Percentiles rank a stretch among this genome's conserved stretches.
Evolutionary conservation across 2,113 vertebrate species (phyloP).

Genomic region (Takifugu flavidus): DNA sequence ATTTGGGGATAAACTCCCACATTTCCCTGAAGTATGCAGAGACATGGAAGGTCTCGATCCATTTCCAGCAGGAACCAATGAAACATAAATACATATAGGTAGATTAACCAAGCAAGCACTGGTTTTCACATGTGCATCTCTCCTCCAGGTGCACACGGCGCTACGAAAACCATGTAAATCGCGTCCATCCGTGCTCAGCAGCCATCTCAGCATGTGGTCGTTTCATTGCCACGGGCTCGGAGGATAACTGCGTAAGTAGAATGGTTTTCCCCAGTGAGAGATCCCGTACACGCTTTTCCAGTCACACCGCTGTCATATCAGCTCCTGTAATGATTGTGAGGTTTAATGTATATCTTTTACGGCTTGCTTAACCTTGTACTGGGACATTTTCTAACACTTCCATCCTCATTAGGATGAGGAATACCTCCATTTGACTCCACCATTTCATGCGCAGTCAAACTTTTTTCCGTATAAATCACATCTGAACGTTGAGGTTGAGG

Average conservation of each 20-base stretch:
- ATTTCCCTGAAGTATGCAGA: too few relatives aligned
- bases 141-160: slow-evolving; percentile 79
- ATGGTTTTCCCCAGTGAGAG: neutral
- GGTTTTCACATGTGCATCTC: slow-evolving; percentile 12
- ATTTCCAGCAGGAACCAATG: too few relatives aligned
- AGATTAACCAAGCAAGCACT: neutral
- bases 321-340: too few relatives aligned
- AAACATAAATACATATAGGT: too few relatives aligned
- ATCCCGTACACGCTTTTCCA: neutral
- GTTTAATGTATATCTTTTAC: neutral
- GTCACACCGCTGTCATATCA: neutral
- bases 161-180: slow-evolving; percentile 80
- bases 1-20: too few relatives aligned
- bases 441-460: slow-evolving; percentile 38
- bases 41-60: too few relatives aligned
- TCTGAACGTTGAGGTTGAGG: slow-evolving; percentile 49
- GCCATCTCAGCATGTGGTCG: slow-evolving; percentile 84
- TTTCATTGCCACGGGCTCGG: slow-evolving; percentile 83
- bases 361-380: neutral
- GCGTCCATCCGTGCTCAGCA: slow-evolving; percentile 75
- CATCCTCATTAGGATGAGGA: slow-evolving; percentile 35
- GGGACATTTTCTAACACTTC: slow-evolving; percentile 30
- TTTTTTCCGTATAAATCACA: slow-evolving; percentile 57
- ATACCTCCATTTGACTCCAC: slow-evolving; percentile 30
- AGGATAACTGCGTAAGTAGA: slow-evolving; percentile 81